Percentiles rank a stretch among this genome's conserved stretches.
Evolutionary conservation across 2,113 vertebrate genomes (phyloP).

Genomic region (Pseudorasbora parva): DNA sequence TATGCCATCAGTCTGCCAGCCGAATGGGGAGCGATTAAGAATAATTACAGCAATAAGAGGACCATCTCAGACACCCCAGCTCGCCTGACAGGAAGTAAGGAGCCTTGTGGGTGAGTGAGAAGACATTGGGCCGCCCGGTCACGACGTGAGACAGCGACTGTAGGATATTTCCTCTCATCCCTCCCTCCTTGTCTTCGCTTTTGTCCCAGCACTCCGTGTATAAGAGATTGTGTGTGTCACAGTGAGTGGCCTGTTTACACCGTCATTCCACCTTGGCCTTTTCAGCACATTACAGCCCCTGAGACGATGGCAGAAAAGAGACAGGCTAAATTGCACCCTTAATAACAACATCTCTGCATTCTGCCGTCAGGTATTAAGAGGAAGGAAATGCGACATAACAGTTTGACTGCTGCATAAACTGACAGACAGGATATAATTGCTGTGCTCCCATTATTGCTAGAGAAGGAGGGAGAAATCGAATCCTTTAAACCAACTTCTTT

Average conservation of each 20-base stretch:
- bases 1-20: constrained; percentile 55
- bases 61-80: constrained; percentile 41
- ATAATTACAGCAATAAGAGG: constrained; percentile 65
- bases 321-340: constrained; percentile 44
- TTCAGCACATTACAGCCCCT: constrained; percentile 26
- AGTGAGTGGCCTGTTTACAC: constrained; percentile 33
- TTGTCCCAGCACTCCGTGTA: constrained; percentile 9
- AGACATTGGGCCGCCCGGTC: neutral
- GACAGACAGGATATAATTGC: constrained; percentile 49
- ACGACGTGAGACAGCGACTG: neutral
- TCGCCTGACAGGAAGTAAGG: constrained; percentile 4
- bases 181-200: neutral
- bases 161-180: neutral
- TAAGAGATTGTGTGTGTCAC: constrained; percentile 1
- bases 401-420: constrained; percentile 31
- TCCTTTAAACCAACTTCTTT: constrained; percentile 8
- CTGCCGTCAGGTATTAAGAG: constrained; percentile 33
- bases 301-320: constrained; percentile 19
- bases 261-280: constrained; percentile 34
- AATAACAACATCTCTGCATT: constrained; percentile 42
- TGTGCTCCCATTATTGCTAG: neutral
- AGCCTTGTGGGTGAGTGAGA: constrained; percentile 12
- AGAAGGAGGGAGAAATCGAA: constrained; percentile 2
- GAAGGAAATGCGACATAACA: constrained; percentile 41
- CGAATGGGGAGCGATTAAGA: constrained; percentile 68